Conservation (phyloP, 2,797 vertebrate species). For the Heliangelus exortis region DNA sequence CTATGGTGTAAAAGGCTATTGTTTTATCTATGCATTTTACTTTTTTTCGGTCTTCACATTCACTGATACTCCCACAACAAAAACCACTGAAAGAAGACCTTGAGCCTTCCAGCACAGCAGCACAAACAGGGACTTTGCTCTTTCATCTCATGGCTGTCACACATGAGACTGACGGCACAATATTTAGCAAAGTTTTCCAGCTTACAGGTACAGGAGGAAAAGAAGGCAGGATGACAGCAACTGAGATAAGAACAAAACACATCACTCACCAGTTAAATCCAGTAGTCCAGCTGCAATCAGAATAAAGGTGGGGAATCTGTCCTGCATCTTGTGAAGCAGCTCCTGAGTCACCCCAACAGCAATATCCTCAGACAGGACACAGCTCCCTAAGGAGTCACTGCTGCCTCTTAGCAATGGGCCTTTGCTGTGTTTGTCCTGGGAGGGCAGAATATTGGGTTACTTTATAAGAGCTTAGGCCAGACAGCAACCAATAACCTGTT, state of each 20-base stretch:
- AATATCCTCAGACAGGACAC: background rate
- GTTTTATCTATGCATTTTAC: background rate
- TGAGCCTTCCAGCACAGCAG: background rate
- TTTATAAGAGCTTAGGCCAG: slow-evolving; percentile 30
- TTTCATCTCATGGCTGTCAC: background rate
- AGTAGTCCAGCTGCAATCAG: background rate
- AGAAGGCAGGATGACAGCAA: background rate
- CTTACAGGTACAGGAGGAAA: background rate
- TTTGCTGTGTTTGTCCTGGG: background rate
- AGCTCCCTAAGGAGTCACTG: background rate
- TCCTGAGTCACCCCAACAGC: background rate
- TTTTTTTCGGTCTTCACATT: background rate
- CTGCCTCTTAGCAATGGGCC: background rate
- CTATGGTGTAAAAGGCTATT: background rate
- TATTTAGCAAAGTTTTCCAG: background rate
- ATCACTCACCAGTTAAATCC: slow-evolving; percentile 38
- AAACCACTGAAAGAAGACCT: background rate
- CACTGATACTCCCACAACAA: background rate
- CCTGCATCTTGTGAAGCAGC: slow-evolving; percentile 26
- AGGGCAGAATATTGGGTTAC: background rate
- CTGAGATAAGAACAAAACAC: background rate
- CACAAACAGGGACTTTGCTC: background rate
- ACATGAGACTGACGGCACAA: background rate
- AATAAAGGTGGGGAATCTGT: background rate
- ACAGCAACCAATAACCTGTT: background rate